Evolutionary conservation across 2,797 vertebrate species (phyloP), one percentile per base, ranked within the genome.

Genomic region (Brotogeris chrysoptera): DNA sequence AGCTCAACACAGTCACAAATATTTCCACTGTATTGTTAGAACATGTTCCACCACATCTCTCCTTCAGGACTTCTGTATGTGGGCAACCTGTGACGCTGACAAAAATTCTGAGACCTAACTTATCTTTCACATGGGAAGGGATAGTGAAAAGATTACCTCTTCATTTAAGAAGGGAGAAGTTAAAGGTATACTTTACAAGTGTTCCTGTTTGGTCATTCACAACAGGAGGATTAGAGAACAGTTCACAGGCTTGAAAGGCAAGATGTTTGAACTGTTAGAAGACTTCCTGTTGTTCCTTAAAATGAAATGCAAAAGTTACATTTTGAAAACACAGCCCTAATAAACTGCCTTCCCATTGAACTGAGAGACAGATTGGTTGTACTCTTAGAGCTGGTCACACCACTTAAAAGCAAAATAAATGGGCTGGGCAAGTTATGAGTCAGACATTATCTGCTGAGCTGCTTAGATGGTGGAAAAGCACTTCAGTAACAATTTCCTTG

Each of bases 401-500:
- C 65, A 83, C 63, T 61, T 86, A 63, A 83, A 91, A 88, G 72
- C 34, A 80, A 85, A 95, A 81, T 47, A 46, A 92, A 46, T 49
- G 46, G 17, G 18, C 30, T 82, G 64, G 65, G 25, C 50, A 32
- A 52, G 23, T 46, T 43, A 36, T 28, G 53, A 90, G 50, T 69
- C 66, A 76, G 53, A 23, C 43, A 12, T 53, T 69, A 79, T 66
- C 38, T 72, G 18, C 19, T 79, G 59, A 83, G 65, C 9, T 61
- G 4, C 49, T 74, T 60, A 27, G 36, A 36, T 28, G 20, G 30
- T 78, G 57, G 53, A 78, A 84, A 90, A 84, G 25, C 12, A 36
- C 28, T 95, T 81, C 6, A 2, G 41, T 50, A 81, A 60, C 13
- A 17, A 32, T 11, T n/a, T 66, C 21, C 81, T 91, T 86, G 88